A percentile compares a stretch with the other conserved stretches of the same genome.
Evolutionary conservation across 1,140 invertebrate species (phyloP).

Genomic region (Araneus ventricosus): DNA sequence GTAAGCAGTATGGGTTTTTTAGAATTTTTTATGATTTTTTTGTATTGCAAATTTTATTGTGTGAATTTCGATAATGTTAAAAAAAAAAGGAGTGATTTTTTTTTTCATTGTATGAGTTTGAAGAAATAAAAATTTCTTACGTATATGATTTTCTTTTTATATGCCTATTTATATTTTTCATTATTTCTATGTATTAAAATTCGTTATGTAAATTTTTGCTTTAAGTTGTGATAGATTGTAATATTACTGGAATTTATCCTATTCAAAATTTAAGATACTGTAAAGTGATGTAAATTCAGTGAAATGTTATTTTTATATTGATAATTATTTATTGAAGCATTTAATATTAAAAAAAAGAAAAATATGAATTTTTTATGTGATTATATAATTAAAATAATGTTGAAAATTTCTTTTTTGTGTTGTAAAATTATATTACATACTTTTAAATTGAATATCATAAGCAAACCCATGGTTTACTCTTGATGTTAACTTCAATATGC

Average conservation of each 20-base stretch:
- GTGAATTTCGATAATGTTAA: neutral
- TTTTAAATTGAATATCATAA: neutral
- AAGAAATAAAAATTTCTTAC: neutral
- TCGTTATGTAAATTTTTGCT: neutral
- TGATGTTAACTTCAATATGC: conserved; percentile 25
- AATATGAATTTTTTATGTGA: neutral
- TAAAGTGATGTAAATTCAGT: neutral
- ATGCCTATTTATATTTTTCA: neutral
- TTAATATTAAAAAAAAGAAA: neutral
- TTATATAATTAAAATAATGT: neutral
- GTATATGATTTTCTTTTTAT: conserved; percentile 2
- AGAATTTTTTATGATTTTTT: neutral
- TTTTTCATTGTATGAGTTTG: neutral
- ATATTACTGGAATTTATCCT: neutral
- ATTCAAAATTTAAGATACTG: neutral
- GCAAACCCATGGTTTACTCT: conserved; percentile 3
- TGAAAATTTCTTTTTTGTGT: neutral
- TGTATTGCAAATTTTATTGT: neutral
- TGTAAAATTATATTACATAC: neutral
- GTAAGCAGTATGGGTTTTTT: too few species aligned
- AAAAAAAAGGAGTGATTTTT: neutral
- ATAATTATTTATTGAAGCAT: neutral
- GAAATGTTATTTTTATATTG: neutral
- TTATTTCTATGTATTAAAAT: neutral
- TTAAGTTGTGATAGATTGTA: neutral